Percentiles rank a stretch among this genome's conserved stretches.
These are phyloP conservation scores for Eolophus roseicapilla DNA, from an alignment of 2,113 vertebrate genomes.

Conservation along the genomic window DNA sequence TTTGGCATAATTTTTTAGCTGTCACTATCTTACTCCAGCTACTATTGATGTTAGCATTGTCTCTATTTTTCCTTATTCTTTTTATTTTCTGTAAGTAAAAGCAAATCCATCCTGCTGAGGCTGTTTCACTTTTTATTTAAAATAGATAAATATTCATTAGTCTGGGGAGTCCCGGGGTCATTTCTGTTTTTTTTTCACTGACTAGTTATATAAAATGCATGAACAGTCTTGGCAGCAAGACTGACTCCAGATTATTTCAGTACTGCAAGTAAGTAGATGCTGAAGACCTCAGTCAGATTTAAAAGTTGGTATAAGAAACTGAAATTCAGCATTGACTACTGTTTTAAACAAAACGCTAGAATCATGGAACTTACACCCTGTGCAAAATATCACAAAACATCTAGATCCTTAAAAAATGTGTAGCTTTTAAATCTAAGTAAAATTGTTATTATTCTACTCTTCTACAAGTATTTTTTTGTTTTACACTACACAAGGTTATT, in stretches of 20 bases:
- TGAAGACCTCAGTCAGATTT: not conserved
- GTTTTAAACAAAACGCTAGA: not conserved
- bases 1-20: not conserved
- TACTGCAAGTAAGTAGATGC: not conserved
- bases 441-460: not conserved
- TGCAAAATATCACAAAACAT: not conserved
- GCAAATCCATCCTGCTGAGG: not conserved
- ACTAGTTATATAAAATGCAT: slow-evolving; percentile 3
- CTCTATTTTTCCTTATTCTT: not conserved
- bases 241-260: not conserved
- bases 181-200: not conserved
- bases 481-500: not conserved
- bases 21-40: not conserved
- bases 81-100: not conserved
- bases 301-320: not conserved
- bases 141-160: slow-evolving; percentile 22
- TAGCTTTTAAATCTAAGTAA: not conserved
- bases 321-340: not conserved
- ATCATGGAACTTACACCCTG: not conserved
- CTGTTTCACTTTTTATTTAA: not conserved
- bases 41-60: not conserved
- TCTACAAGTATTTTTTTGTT: not conserved
- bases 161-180: not conserved
- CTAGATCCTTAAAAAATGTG: not conserved
- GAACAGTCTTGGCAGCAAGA: not conserved